Percentiles rank a stretch among this genome's conserved stretches.
phyloP scores from a whole-genome alignment of 2,888 invertebrate genomes.

The Cremastobaeus sp. region DNA sequence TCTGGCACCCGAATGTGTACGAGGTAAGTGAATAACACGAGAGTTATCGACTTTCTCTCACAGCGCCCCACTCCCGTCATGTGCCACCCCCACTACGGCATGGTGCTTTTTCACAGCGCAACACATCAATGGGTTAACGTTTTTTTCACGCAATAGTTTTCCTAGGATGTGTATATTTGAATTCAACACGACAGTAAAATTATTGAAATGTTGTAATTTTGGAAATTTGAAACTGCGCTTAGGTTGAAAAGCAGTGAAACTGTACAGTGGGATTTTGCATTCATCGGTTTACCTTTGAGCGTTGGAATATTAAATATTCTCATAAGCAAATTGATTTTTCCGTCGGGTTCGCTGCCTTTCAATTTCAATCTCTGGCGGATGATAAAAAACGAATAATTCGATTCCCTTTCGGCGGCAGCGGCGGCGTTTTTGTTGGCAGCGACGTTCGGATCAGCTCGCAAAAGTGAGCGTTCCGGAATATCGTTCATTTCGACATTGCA shows the following conservation, averaged over 20 bases:
- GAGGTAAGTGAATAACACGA: slow-evolving; percentile 86
- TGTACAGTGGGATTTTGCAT: no score
- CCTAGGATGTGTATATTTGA: no score
- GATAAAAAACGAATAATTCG: slow-evolving; percentile 21
- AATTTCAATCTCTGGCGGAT: slow-evolving; percentile 10
- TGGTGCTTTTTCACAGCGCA: no score
- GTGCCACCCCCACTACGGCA: background rate
- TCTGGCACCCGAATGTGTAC: slow-evolving; percentile 99
- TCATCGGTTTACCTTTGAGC: no score
- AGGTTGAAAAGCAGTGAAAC: no score
- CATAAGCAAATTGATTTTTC: no score
- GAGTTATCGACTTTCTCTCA: slow-evolving; percentile 66
- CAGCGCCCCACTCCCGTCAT: slow-evolving; percentile 28
- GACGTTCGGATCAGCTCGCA: slow-evolving; percentile 19
- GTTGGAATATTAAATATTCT: no score
- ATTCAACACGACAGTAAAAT: no score
- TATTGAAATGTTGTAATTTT: no score
- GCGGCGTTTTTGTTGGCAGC: slow-evolving; percentile 14
- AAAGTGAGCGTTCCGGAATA: slow-evolving; percentile 32
- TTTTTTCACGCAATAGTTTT: no score
- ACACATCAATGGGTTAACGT: no score
- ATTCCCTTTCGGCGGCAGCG: slow-evolving; percentile 21
- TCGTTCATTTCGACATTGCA: slow-evolving; percentile 43
- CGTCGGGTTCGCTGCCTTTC: slow-evolving; percentile 2
- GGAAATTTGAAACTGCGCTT: no score